These are phyloP conservation scores for Acanthurus lineatus DNA, from an alignment of 2,797 vertebrate genomes.

Conservation along the genomic window DNA sequence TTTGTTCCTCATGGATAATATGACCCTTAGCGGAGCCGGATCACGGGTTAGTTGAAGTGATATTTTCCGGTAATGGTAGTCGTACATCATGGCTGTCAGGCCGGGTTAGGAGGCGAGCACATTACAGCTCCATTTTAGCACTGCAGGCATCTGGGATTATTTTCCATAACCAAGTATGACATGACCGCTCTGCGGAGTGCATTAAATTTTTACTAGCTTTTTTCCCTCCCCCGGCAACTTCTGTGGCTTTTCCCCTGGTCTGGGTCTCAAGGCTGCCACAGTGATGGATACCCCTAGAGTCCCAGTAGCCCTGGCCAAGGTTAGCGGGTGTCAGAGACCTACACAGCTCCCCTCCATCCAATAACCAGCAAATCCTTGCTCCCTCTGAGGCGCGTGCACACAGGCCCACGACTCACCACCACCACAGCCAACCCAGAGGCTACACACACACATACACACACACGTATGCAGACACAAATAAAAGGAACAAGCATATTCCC, in stretches of 20 bases:
- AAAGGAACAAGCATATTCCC: slow-evolving; percentile 14
- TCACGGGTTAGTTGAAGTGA: slow-evolving; percentile 99
- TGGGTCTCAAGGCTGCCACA: slow-evolving; percentile 87
- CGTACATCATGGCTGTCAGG: slow-evolving; percentile 99
- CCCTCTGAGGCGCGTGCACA: slow-evolving; percentile 62
- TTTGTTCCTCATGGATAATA: slow-evolving; percentile 99
- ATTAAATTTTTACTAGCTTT: slow-evolving; percentile 99
- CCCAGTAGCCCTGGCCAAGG: slow-evolving; percentile 89
- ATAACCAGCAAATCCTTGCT: slow-evolving; percentile 80
- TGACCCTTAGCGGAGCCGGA: slow-evolving; percentile 99
- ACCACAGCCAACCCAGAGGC: slow-evolving; percentile 4
- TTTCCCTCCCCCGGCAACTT: slow-evolving; percentile 88
- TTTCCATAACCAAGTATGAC: slow-evolving; percentile 99
- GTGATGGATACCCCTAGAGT: slow-evolving; percentile 90
- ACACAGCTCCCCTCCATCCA: slow-evolving; percentile 80
- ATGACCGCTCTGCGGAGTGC: slow-evolving; percentile 98
- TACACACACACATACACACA: slow-evolving; percentile 1
- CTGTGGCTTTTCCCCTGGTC: slow-evolving; percentile 84
- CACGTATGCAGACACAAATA: slow-evolving; percentile 23
- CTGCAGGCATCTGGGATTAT: slow-evolving; percentile 99
- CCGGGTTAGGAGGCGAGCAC: slow-evolving; percentile 99
- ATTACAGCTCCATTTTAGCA: slow-evolving; percentile 99
- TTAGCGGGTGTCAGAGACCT: slow-evolving; percentile 88
- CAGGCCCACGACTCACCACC: slow-evolving; percentile 21
- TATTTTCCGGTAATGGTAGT: slow-evolving; percentile 99